Evolutionary conservation across 2,113 vertebrate species (phyloP).

Genomic region (Rhabdomys dilectus): DNA sequence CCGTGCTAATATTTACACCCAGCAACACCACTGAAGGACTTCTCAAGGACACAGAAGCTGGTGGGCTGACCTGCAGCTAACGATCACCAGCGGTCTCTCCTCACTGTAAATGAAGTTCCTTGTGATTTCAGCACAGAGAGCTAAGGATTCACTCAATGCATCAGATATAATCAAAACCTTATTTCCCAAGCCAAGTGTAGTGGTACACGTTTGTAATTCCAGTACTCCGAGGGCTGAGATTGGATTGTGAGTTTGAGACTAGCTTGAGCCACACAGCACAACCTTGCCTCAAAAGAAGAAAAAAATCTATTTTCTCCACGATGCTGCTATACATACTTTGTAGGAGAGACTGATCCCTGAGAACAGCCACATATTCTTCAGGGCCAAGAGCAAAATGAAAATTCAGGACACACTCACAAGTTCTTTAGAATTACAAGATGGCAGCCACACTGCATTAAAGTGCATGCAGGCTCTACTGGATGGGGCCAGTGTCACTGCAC

Average conservation of each 20-base stretch:
- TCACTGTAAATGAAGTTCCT: too few species aligned
- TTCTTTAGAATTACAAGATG: not conserved
- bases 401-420: not conserved
- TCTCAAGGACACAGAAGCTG: not conserved
- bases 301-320: not conserved
- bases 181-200: not conserved
- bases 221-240: not conserved
- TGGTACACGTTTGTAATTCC: not conserved
- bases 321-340: not conserved
- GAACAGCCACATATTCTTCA: not conserved
- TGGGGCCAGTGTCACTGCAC: fast-evolving
- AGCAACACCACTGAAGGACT: not conserved
- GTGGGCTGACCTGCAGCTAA: too few species aligned
- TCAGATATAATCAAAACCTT: not conserved
- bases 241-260: not conserved
- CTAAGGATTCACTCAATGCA: not conserved
- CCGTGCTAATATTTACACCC: not conserved
- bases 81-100: not conserved
- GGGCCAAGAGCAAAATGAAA: not conserved
- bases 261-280: not conserved
- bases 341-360: not conserved
- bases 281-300: not conserved
- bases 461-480: not conserved
- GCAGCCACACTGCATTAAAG: not conserved
- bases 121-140: not conserved